These are phyloP conservation scores for Urocolius indicus DNA, from an alignment of 2,113 vertebrate species.

Conservation along the genomic window DNA sequence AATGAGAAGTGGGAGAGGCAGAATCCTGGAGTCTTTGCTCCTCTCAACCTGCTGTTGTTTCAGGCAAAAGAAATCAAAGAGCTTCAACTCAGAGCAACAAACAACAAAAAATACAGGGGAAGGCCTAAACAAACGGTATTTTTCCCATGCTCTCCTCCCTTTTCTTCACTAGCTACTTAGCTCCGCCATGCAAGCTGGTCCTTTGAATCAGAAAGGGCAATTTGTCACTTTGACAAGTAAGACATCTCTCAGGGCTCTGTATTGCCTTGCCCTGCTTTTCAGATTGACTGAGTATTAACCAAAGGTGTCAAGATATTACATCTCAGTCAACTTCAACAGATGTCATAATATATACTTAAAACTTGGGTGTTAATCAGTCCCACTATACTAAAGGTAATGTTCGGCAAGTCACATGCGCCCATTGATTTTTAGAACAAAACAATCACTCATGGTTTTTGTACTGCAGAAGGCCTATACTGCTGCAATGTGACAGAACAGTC, in stretches of 20 bases:
- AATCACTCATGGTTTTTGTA: not conserved
- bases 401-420: not conserved
- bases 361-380: not conserved
- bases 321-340: not conserved
- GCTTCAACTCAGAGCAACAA: constrained; percentile 28
- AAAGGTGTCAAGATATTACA: not conserved
- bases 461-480: not conserved
- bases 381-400: not conserved
- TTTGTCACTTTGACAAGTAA: constrained; percentile 60
- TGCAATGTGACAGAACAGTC: not conserved
- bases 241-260: not conserved
- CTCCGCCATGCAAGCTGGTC: not conserved
- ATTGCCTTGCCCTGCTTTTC: constrained; percentile 19
- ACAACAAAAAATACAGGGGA: constrained; percentile 30
- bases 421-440: not conserved
- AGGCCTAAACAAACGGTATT: constrained; percentile 24
- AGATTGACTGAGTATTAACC: constrained; percentile 30
- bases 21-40: constrained; percentile 22
- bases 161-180: constrained; percentile 21
- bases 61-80: constrained; percentile 4
- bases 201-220: constrained; percentile 51
- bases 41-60: constrained; percentile 52
- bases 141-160: constrained; percentile 56
- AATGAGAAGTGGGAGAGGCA: constrained; percentile 12
- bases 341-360: not conserved